Evolutionary conservation across 2,113 vertebrate species (phyloP).

Genomic region (Sitta europaea): DNA sequence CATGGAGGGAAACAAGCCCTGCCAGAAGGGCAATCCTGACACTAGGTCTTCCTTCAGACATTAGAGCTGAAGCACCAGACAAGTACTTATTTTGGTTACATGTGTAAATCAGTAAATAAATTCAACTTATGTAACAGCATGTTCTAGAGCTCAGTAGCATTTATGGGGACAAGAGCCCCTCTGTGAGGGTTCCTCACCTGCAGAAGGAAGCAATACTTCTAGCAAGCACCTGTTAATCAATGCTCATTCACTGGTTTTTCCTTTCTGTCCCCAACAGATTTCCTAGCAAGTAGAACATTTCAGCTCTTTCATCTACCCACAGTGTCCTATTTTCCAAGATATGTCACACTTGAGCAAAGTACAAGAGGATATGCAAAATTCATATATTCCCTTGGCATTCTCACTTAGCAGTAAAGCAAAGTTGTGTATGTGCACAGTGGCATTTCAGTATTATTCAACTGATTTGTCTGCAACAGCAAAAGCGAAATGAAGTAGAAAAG

Average conservation of each 20-base stretch:
- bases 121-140: neutral
- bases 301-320: neutral
- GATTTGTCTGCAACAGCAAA: neutral
- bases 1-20: neutral
- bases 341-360: neutral
- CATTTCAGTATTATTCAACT: neutral
- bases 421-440: neutral
- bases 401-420: neutral
- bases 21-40: neutral
- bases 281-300: neutral
- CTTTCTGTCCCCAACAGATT: neutral
- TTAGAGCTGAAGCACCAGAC: neutral
- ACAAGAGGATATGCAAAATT: neutral
- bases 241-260: neutral
- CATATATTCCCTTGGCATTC: neutral
- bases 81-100: neutral
- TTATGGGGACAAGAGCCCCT: neutral
- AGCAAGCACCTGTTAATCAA: neutral
- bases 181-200: neutral
- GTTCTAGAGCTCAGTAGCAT: neutral
- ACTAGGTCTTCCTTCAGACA: neutral
- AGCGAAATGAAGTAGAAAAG: neutral
- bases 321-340: neutral
- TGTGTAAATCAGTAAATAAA: neutral
- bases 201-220: neutral